These are phyloP conservation scores for Siderastrea radians DNA, from an alignment of 92 coral and sea anemone genomes.

Conservation along the genomic window DNA sequence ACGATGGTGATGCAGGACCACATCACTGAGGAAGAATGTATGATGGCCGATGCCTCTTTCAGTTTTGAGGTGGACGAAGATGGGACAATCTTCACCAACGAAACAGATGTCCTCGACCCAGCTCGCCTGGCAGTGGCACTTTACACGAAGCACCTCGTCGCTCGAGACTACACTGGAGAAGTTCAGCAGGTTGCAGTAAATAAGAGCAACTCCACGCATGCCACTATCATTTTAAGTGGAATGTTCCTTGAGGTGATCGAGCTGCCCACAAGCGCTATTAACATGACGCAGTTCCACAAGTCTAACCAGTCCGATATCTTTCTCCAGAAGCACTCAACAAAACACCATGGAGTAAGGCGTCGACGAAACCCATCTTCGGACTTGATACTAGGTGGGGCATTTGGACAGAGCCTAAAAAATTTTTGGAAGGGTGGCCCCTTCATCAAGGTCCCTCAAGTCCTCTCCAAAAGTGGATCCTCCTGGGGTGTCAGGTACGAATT, in stretches of 20 bases:
- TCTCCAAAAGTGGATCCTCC: constrained; percentile 11
- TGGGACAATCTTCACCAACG: constrained; percentile 46
- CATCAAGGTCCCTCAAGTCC: constrained; percentile 27
- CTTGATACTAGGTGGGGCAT: constrained; percentile 28
- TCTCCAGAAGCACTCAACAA: constrained; percentile 1
- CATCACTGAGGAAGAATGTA: constrained; percentile 36
- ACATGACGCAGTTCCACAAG: constrained; percentile 1
- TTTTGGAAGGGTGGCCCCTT: constrained; percentile 46
- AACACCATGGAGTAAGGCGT: constrained; percentile 1
- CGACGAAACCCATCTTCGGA: constrained; percentile 19
- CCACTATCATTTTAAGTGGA: constrained; percentile 31
- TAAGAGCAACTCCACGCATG: constrained; percentile 45
- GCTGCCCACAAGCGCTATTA: constrained; percentile 30
- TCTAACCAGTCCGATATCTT: not conserved
- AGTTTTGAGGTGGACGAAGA: constrained; percentile 40
- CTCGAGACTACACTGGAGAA: constrained; percentile 45
- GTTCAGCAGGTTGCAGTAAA: constrained; percentile 39
- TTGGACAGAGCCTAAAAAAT: constrained; percentile 22
- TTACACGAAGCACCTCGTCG: constrained; percentile 36
- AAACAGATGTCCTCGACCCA: constrained; percentile 38
- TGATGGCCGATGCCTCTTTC: constrained; percentile 24
- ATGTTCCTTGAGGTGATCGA: constrained; percentile 51
- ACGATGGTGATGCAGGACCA: constrained; percentile 46
- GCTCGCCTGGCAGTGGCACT: constrained; percentile 45
- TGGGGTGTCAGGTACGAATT: constrained; percentile 34